Conservation (phyloP, 2,888 invertebrate genomes). For the Allophyes oxyacanthae region DNA sequence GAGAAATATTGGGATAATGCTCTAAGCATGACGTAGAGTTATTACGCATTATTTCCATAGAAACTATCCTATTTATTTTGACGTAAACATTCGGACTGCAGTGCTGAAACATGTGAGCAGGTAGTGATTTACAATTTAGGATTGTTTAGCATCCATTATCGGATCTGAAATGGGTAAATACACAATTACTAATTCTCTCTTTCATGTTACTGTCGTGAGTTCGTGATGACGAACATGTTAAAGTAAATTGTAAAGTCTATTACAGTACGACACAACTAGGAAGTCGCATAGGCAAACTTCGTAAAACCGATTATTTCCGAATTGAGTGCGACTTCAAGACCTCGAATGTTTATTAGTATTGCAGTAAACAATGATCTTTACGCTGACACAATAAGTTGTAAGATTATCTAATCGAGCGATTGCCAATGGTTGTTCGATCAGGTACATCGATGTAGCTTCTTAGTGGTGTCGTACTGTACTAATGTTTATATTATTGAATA, state of each 20-base stretch:
- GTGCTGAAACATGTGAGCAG: slow-evolving; percentile 24
- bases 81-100: slow-evolving; percentile 17
- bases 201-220: background rate
- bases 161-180: slow-evolving; percentile 2
- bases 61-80: slow-evolving; percentile 22
- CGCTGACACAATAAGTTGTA: no score
- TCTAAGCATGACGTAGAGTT: background rate
- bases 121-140: slow-evolving; percentile 34
- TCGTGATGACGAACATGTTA: slow-evolving; percentile 7
- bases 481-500: no score
- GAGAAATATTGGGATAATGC: background rate
- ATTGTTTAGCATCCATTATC: slow-evolving; percentile 27
- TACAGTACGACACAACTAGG: no score
- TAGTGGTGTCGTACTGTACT: no score
- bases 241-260: background rate
- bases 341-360: no score
- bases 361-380: no score
- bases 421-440: no score
- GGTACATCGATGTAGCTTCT: no score
- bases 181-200: slow-evolving; percentile 7
- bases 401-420: no score
- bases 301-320: no score
- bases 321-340: no score
- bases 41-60: background rate
- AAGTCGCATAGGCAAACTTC: no score